phyloP scores from a whole-genome alignment of 2,113 vertebrate species.

The Edolisoma coerulescens region DNA sequence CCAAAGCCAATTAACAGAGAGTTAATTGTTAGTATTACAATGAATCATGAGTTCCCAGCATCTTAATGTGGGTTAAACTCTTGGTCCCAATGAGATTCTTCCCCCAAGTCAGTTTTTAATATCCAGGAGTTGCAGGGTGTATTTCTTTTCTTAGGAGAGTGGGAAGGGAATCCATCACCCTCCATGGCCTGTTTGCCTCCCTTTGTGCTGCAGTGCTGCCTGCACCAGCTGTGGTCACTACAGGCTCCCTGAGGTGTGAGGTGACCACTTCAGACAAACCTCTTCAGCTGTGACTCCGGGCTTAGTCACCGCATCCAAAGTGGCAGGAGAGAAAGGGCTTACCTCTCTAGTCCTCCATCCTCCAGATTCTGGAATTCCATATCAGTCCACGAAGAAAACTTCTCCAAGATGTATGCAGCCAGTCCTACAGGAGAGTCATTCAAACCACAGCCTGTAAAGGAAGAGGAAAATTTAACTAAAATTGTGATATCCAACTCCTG shows the following conservation, averaged over 20 bases:
- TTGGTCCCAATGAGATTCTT: background rate
- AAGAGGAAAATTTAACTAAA: background rate
- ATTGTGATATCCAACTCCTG: background rate
- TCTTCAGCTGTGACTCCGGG: background rate
- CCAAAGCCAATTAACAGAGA: background rate
- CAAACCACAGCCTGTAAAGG: constrained; percentile 68
- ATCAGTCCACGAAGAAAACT: constrained; percentile 77
- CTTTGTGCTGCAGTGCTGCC: background rate
- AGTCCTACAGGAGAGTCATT: constrained; percentile 78
- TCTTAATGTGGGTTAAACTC: background rate
- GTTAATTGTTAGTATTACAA: background rate
- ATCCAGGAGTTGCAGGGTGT: background rate
- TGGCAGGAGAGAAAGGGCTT: background rate
- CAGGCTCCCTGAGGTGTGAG: background rate
- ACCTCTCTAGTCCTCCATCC: constrained; percentile 77
- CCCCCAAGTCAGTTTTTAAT: background rate
- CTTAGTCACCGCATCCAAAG: background rate
- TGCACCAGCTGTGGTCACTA: background rate
- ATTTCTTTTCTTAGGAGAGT: background rate
- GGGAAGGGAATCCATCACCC: background rate
- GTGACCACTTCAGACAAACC: background rate
- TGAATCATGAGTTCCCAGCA: background rate
- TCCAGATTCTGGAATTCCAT: constrained; percentile 53
- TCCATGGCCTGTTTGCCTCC: background rate
- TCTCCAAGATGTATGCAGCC: constrained; percentile 78